phyloP scores from a whole-genome alignment of 2,113 vertebrate species.

The Puffinus mauretanicus region DNA sequence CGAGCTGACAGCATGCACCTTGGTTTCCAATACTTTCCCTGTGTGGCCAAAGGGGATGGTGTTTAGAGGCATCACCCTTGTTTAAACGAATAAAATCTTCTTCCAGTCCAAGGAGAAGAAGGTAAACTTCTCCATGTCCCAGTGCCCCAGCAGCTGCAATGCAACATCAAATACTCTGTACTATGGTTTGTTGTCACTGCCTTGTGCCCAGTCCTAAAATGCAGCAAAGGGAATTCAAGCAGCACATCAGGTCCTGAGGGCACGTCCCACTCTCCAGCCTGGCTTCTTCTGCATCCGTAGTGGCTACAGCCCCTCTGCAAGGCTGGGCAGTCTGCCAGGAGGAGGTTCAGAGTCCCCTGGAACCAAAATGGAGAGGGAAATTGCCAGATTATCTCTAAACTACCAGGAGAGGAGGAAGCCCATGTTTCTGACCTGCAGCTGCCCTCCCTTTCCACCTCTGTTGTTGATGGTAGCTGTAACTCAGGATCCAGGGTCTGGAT shows the following conservation, averaged over 20 bases:
- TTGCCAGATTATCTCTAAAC: not conserved
- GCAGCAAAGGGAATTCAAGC: not conserved
- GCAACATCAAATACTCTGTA: not conserved
- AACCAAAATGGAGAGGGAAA: not conserved
- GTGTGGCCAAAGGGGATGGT: not conserved
- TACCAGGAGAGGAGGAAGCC: not conserved
- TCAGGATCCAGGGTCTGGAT: not conserved
- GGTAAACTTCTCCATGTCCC: not conserved
- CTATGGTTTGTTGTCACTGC: not conserved
- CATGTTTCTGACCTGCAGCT: not conserved
- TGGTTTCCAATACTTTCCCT: not conserved
- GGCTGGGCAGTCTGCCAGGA: not conserved
- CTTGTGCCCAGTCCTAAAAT: not conserved
- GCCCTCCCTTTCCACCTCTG: not conserved
- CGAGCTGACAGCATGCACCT: not conserved
- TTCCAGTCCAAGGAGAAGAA: not conserved
- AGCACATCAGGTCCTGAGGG: not conserved
- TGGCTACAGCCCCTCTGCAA: not conserved
- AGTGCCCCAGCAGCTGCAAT: not conserved
- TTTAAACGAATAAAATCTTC: not conserved
- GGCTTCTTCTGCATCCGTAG: not conserved
- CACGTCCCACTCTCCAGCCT: not conserved
- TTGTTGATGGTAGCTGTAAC: not conserved
- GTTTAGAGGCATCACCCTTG: not conserved
- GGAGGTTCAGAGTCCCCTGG: not conserved